Base-by-base conservation (phyloP, 2,888 invertebrate genomes). In the Lithophane leautieri region DNA sequence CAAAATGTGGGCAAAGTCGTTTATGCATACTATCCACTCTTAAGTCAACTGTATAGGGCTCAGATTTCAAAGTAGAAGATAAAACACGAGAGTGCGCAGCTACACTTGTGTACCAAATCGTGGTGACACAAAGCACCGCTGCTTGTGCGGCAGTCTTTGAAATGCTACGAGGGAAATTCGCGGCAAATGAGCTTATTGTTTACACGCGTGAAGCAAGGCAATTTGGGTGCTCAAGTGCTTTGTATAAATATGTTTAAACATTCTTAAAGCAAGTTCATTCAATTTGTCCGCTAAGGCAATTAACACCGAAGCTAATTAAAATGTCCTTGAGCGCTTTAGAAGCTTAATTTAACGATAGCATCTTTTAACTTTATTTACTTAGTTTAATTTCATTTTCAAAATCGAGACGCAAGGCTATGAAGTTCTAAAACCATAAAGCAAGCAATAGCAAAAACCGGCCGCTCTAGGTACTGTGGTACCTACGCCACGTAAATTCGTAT, bases 111-210 rank as follows among this genome's bases (percentile, higher is more conserved):
- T 85, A 87, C 82, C 75, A 79, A 88, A 88, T 88, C 85, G 81
- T 84, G 79, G 81, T 81, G 80, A 76, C 81, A 86, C 88, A 89
- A 88, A 89, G 86, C 85, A 77, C 78, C 78, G 79, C 67, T 81
- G 81, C 82, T 76, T 86, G 84, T 82, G 81, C 73, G 82, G 82
- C 66, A 77, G 84, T 86, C 90, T 90, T 90, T 91, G 85, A 88
- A 89, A 87, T 70, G 83, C 74, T 85, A 58, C 63, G 85, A 82
- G 75, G 52, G 82, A 86, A 89, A 88, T 89, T 86, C 76, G 82
- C 79, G 82, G 81, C 83, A 85, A 88, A 85, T 86, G 81, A 83
- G 80, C 77, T 88, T 87, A 87, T 88, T 83, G 86, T 88, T 83
- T 83, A 84, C 71, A 75, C 70, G 70, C 58, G 78, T 76, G 63